Conservation (phyloP, 1,140 invertebrate genomes). For the Drepana arcuata region DNA sequence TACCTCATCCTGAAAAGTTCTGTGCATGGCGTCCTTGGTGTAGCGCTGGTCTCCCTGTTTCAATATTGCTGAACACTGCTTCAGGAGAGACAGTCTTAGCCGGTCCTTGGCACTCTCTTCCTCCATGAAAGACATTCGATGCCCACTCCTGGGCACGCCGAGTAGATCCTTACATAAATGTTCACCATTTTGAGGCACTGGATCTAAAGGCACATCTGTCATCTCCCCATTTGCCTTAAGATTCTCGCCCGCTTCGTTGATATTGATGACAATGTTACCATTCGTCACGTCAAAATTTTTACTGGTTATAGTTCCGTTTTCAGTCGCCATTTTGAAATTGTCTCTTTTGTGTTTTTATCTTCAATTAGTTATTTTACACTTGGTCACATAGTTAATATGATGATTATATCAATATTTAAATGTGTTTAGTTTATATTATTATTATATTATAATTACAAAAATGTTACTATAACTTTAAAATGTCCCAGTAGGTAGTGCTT, state of each 20-base stretch:
- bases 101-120: constrained; percentile 76
- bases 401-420: no score
- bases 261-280: background rate
- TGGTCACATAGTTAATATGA: no score
- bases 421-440: no score
- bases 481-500: no score
- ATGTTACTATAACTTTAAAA: no score
- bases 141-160: constrained; percentile 30
- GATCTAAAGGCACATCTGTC: background rate
- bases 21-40: constrained; percentile 74
- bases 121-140: constrained; percentile 76
- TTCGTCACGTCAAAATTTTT: background rate
- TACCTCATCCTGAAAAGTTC: constrained; percentile 79
- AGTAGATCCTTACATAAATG: constrained; percentile 20
- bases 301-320: background rate
- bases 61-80: constrained; percentile 76
- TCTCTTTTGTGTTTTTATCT: no score
- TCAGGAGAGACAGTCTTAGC: constrained; percentile 70
- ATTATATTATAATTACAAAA: no score
- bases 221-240: no score
- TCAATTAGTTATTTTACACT: no score
- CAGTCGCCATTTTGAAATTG: background rate
- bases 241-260: no score
- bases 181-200: background rate
- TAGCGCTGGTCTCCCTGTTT: constrained; percentile 72